phyloP scores from a whole-genome alignment of 2,888 invertebrate genomes.

The Exephanes ischioxanthus region DNA sequence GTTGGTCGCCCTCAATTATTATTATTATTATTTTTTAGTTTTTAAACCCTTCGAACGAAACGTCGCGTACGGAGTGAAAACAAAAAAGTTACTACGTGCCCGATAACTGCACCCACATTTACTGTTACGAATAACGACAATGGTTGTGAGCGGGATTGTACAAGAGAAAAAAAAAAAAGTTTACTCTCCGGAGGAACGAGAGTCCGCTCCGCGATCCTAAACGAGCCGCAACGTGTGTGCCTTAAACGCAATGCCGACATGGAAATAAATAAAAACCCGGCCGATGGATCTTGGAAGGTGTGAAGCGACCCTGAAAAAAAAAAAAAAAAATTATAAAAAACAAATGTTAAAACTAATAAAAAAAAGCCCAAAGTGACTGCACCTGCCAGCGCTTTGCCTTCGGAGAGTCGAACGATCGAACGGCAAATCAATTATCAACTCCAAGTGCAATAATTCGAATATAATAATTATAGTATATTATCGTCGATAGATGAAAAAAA shows the following conservation, averaged over 20 bases:
- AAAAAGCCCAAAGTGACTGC: conserved; percentile 1
- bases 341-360: not conserved
- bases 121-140: conserved; percentile 18
- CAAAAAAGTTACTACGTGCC: conserved; percentile 32
- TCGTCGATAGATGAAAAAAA: conserved; percentile 17
- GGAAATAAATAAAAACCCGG: conserved; percentile 22
- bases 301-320: conserved; percentile 1
- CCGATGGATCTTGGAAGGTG: conserved; percentile 14
- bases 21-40: not conserved
- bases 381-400: conserved; percentile 38
- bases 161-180: conserved; percentile 40
- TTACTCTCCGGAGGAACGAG: conserved; percentile 50
- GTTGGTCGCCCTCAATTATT: conserved; percentile 41
- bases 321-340: not conserved
- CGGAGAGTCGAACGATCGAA: conserved; percentile 51
- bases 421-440: conserved; percentile 42
- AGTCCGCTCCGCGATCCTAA: conserved; percentile 2
- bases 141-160: conserved; percentile 37
- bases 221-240: conserved; percentile 56
- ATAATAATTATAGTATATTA: conserved; percentile 15
- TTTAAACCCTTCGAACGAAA: not conserved
- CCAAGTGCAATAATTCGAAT: conserved; percentile 61
- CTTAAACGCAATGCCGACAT: conserved; percentile 54
- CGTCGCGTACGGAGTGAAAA: not conserved
- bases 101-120: conserved; percentile 41